phyloP scores from a whole-genome alignment of 2,113 vertebrate genomes.

The Platysternon megacephalum region DNA sequence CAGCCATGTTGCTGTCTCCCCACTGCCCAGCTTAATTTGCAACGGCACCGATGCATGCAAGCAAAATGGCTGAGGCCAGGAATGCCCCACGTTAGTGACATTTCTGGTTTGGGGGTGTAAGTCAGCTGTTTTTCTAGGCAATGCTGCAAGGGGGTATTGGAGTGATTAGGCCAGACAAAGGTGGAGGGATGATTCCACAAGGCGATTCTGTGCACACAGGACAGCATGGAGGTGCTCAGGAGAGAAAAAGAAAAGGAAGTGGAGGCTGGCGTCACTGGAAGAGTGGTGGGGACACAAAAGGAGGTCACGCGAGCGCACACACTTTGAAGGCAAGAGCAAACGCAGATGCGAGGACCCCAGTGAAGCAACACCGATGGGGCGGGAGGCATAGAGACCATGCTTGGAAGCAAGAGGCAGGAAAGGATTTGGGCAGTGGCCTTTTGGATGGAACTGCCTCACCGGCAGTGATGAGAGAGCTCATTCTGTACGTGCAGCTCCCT shows the following conservation, averaged over 20 bases:
- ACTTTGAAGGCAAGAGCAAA: not conserved
- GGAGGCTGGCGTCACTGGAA: not conserved
- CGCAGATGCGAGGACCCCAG: not conserved
- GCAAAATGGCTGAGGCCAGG: not conserved
- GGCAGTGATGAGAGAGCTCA: not conserved
- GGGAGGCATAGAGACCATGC: not conserved
- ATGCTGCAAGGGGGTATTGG: not conserved
- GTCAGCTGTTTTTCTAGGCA: not conserved
- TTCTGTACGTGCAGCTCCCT: not conserved
- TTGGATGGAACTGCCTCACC: not conserved
- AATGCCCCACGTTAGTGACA: not conserved
- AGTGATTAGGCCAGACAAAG: not conserved
- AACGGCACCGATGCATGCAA: not conserved
- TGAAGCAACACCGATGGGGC: not conserved
- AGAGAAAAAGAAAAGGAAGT: not conserved
- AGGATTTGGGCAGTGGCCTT: not conserved
- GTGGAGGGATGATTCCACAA: not conserved
- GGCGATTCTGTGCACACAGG: not conserved
- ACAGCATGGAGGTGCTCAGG: not conserved
- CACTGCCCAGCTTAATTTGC: not conserved
- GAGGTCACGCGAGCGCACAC: not conserved
- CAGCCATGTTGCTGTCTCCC: not conserved
- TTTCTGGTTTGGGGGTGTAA: not conserved
- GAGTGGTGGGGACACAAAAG: not conserved
- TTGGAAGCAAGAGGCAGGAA: not conserved